A percentile compares a stretch with the other conserved stretches of the same genome.
These are phyloP conservation scores for Aspiorhynchus laticeps DNA, from an alignment of 2,113 vertebrate genomes.

Conservation along the genomic window DNA sequence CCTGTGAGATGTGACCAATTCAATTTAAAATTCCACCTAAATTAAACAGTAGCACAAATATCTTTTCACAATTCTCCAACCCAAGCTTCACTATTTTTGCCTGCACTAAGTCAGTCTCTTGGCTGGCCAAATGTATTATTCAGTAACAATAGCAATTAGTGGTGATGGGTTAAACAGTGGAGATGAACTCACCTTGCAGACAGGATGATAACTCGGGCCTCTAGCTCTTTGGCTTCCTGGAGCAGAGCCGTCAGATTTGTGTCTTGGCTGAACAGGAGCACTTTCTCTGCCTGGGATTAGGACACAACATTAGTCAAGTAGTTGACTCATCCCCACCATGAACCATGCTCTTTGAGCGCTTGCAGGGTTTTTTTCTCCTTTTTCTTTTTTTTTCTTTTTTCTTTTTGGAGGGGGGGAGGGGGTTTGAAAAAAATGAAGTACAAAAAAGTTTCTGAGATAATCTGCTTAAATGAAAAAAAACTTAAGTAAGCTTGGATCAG, in stretches of 20 bases:
- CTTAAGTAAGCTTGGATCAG: constrained; percentile 67
- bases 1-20: neutral
- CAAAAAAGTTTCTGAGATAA: constrained; percentile 66
- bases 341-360: constrained; percentile 81
- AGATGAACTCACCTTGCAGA: constrained; percentile 85
- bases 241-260: constrained; percentile 95
- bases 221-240: constrained; percentile 93
- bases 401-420: constrained; percentile 11
- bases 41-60: neutral
- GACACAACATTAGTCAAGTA: constrained; percentile 68
- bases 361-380: constrained; percentile 48
- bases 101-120: neutral
- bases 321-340: constrained; percentile 61
- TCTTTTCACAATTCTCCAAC: neutral
- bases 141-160: neutral
- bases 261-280: constrained; percentile 93
- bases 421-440: constrained; percentile 59
- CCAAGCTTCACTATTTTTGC: neutral
- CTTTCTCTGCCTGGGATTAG: constrained; percentile 94
- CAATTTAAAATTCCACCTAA: neutral
- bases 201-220: constrained; percentile 95
- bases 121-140: neutral
- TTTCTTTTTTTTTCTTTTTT: constrained; percentile 29
- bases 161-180: neutral
- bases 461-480: constrained; percentile 70